These are phyloP conservation scores for Setipinna tenuifilis DNA, from an alignment of 2,797 vertebrate species.

Conservation along the genomic window DNA sequence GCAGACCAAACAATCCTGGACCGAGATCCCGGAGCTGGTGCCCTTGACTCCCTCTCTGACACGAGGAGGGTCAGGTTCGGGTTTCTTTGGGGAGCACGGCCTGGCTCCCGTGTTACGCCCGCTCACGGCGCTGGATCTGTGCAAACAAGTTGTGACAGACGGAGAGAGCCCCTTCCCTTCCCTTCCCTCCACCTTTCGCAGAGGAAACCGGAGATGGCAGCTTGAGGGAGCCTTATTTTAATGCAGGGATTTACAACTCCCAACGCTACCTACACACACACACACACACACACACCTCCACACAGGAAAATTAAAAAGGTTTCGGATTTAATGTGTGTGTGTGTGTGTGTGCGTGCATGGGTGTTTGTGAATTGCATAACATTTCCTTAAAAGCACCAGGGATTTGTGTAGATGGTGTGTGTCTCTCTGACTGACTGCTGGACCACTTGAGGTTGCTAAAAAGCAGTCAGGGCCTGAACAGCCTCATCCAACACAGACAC, in stretches of 20 bases:
- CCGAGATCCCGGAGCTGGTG: neutral
- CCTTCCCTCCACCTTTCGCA: neutral
- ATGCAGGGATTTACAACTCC: neutral
- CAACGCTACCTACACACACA: neutral
- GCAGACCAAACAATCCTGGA: neutral
- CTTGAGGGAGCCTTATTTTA: neutral
- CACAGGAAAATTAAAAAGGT: neutral
- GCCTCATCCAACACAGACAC: neutral
- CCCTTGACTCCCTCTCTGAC: neutral
- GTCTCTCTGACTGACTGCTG: neutral
- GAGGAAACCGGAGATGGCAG: neutral
- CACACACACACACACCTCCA: neutral
- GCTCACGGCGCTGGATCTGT: neutral
- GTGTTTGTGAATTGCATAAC: neutral
- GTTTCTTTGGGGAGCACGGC: conserved; percentile 18
- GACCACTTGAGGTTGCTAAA: neutral
- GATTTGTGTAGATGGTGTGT: neutral
- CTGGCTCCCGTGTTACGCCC: neutral
- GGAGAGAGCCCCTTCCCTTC: neutral
- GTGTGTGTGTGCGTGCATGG: neutral
- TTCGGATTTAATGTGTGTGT: too few relatives aligned
- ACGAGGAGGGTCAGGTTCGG: conserved; percentile 20
- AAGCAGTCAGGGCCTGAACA: neutral
- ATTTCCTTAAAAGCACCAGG: neutral
- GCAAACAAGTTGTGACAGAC: conserved; percentile 6